A percentile compares a stretch with the other conserved stretches of the same genome.
Evolutionary conservation across 37 sponge, comb jelly and placozoan genomes (phyloP).

Genomic region (Lycopodina hypogea): DNA sequence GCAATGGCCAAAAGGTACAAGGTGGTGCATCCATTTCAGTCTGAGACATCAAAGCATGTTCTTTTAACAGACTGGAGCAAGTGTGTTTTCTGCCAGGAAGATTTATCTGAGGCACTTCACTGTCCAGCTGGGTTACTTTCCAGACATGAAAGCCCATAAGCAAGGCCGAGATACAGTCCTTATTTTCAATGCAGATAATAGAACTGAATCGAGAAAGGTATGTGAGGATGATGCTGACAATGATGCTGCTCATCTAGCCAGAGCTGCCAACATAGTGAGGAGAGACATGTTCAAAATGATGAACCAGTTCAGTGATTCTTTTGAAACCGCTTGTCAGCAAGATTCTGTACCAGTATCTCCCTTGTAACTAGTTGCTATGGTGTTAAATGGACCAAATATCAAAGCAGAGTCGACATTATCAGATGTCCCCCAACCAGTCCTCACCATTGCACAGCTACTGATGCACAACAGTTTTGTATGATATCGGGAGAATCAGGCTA

Average conservation of each 20-base stretch:
- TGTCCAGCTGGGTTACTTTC: too few species aligned
- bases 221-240: constrained; percentile 8
- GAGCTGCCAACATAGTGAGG: constrained; percentile 9
- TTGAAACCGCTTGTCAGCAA: neutral
- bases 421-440: neutral
- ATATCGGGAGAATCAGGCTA: neutral
- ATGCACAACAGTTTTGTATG: neutral
- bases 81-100: too few species aligned
- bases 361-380: neutral
- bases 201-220: neutral
- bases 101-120: too few species aligned
- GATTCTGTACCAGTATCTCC: neutral
- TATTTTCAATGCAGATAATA: neutral
- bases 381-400: neutral
- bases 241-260: constrained; percentile 6
- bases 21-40: too few species aligned
- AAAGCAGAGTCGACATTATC: neutral
- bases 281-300: constrained; percentile 13
- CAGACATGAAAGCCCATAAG: neutral
- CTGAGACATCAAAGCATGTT: too few species aligned
- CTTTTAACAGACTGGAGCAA: too few species aligned
- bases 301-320: constrained; percentile 12
- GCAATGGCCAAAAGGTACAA: too few species aligned
- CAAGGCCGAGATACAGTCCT: neutral
- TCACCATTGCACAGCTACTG: neutral